A percentile compares a stretch with the other conserved stretches of the same genome.
Conservation (phyloP, 2,797 vertebrate species). For the Gephyroberyx darwinii region DNA sequence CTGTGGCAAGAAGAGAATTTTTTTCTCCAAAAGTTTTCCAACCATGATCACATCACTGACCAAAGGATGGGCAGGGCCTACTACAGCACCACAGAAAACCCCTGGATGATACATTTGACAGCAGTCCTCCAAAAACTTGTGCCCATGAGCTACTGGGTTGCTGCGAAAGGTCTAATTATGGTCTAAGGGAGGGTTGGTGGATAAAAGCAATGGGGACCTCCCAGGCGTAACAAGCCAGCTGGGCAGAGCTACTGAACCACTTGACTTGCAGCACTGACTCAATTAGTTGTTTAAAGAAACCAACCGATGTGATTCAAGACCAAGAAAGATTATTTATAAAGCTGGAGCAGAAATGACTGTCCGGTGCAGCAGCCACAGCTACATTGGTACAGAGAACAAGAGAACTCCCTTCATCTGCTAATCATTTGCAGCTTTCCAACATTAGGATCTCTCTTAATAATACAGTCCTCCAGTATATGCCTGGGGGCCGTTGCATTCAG, state of each 20-base stretch:
- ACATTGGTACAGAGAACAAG: constrained; percentile 28
- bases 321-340: constrained; percentile 73
- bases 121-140: constrained; percentile 44
- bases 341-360: constrained; percentile 51
- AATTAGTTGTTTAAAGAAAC: constrained; percentile 69
- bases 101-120: constrained; percentile 51
- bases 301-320: constrained; percentile 60
- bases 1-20: constrained; percentile 26
- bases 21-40: constrained; percentile 21
- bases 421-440: constrained; percentile 39
- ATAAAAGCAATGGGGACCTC: constrained; percentile 72
- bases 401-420: constrained; percentile 66
- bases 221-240: constrained; percentile 73
- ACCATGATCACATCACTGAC: constrained; percentile 65
- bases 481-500: not conserved
- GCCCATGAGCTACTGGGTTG: constrained; percentile 64
- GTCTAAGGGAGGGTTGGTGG: constrained; percentile 52
- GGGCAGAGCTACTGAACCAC: constrained; percentile 64
- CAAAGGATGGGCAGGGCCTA: constrained; percentile 60
- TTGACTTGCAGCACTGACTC: constrained; percentile 69
- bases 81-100: constrained; percentile 38
- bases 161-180: constrained; percentile 76
- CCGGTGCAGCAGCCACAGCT: constrained; percentile 45
- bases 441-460: constrained; percentile 8
- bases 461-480: not conserved